Evolutionary conservation across 2,888 invertebrate species (phyloP).

Genomic region (Mystacides longicornis): DNA sequence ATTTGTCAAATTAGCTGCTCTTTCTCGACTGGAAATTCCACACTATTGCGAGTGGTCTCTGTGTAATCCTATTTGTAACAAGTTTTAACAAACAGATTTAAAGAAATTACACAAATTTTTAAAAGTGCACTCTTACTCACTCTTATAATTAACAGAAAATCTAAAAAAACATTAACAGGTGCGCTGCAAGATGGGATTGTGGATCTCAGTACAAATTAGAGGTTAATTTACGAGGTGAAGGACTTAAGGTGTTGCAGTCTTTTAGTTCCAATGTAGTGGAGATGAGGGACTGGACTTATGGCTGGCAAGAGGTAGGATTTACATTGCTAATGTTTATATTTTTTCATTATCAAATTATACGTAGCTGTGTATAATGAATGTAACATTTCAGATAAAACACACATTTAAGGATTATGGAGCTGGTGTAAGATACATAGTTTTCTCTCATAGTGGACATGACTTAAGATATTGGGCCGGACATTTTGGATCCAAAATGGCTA

Average conservation of each 20-base stretch:
- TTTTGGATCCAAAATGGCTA: slow-evolving; percentile 60
- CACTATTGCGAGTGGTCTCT: too few species aligned
- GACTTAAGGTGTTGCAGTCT: slow-evolving; percentile 25
- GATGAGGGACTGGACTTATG: slow-evolving; percentile 30
- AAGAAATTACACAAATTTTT: too few species aligned
- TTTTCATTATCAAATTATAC: too few species aligned
- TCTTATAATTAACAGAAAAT: too few species aligned
- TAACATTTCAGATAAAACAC: slow-evolving; percentile 43
- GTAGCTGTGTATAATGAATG: too few species aligned
- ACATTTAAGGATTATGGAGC: slow-evolving; percentile 45
- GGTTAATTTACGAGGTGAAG: slow-evolving; percentile 30
- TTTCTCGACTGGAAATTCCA: too few species aligned
- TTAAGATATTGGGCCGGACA: slow-evolving; percentile 56
- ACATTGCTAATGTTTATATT: too few species aligned
- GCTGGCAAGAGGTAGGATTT: slow-evolving; percentile 34
- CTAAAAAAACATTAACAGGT: too few species aligned
- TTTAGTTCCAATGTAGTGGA: slow-evolving; percentile 27
- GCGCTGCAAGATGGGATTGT: slow-evolving; percentile 43
- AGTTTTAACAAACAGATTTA: too few species aligned
- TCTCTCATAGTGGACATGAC: slow-evolving; percentile 51
- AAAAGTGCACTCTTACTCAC: too few species aligned
- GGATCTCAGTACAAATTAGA: slow-evolving; percentile 36
- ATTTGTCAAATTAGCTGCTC: too few species aligned
- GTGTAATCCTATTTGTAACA: too few species aligned
- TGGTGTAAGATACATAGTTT: slow-evolving; percentile 43